Percentiles rank a stretch among this genome's conserved stretches.
phyloP scores from a whole-genome alignment of 64 coral and sea anemone species.

The Astreopora myriophthalma region DNA sequence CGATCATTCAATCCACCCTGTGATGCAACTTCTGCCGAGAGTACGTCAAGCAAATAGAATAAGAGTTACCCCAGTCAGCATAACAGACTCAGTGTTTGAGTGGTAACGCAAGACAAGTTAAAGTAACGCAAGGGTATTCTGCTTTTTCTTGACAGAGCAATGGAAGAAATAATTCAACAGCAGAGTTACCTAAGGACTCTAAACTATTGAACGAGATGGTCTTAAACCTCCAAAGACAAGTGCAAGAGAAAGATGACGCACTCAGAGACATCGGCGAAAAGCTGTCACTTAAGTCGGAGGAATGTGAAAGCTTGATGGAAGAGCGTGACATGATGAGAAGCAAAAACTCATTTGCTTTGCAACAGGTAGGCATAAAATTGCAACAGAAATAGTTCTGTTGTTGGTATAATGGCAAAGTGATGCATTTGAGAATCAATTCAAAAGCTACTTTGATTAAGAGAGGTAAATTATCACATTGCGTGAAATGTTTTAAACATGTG shows the following conservation, averaged over 20 bases:
- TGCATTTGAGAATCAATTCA: too few relatives aligned
- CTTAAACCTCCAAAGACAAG: slow-evolving; percentile 63
- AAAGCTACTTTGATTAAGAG: too few relatives aligned
- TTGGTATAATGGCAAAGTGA: too few relatives aligned
- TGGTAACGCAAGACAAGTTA: too few relatives aligned
- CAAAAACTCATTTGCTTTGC: slow-evolving; percentile 76
- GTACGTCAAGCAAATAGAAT: too few relatives aligned
- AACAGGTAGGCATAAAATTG: slow-evolving; percentile 61
- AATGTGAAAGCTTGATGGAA: slow-evolving; percentile 78
- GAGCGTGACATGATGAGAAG: slow-evolving; percentile 78
- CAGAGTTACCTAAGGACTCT: slow-evolving; percentile 54
- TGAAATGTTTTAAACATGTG: too few relatives aligned
- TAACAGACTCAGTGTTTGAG: too few relatives aligned
- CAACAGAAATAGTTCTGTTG: too few relatives aligned
- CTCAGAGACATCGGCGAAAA: slow-evolving; percentile 54
- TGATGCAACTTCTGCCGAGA: too few relatives aligned
- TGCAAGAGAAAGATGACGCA: slow-evolving; percentile 67
- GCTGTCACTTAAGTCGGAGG: slow-evolving; percentile 73
- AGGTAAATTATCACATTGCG: too few relatives aligned
- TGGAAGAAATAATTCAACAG: slow-evolving; percentile 5
- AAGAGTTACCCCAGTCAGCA: too few relatives aligned
- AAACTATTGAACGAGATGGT: slow-evolving; percentile 68
- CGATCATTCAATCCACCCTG: too few relatives aligned
- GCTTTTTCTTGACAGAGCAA: background rate
- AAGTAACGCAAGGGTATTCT: background rate